A percentile compares a stretch with the other conserved stretches of the same genome.
Evolutionary conservation across 53 echinoderm and acorn worm species (phyloP).

Genomic region (Holothuria scabra): DNA sequence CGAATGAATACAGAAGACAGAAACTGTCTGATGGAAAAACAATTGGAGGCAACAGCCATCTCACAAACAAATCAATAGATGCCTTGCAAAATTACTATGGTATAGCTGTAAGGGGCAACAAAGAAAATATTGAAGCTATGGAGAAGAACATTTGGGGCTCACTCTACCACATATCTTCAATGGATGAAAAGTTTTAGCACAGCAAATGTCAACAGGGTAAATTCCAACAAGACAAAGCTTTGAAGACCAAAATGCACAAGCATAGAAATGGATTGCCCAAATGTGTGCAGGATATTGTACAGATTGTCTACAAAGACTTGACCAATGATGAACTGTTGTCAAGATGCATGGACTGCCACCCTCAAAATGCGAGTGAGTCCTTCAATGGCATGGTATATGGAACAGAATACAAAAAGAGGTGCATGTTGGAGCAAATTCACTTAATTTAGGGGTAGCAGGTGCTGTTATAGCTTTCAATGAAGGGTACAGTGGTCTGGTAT

Average conservation of each 20-base stretch:
- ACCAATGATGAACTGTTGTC: constrained; percentile 28
- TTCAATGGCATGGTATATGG: constrained; percentile 46
- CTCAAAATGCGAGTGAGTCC: constrained; percentile 36
- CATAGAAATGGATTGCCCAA: constrained; percentile 32
- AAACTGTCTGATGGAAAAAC: constrained; percentile 54
- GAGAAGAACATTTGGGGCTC: constrained; percentile 35
- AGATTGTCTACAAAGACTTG: constrained; percentile 28
- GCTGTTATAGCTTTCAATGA: constrained; percentile 22
- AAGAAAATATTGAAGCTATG: constrained; percentile 30
- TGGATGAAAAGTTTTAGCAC: constrained; percentile 18
- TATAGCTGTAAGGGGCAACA: constrained; percentile 34
- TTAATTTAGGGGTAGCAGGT: constrained; percentile 10
- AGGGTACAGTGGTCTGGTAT: not conserved
- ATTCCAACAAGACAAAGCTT: too few relatives aligned
- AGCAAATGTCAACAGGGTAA: constrained; percentile 25
- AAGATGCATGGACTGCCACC: constrained; percentile 20
- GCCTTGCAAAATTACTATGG: constrained; percentile 52
- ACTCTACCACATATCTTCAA: constrained; percentile 29
- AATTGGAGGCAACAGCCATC: constrained; percentile 47
- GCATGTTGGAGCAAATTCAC: constrained; percentile 14
- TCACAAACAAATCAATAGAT: constrained; percentile 44
- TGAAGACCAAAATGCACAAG: too few relatives aligned
- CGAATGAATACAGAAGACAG: not conserved
- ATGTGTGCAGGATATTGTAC: not conserved
- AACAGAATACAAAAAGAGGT: constrained; percentile 6